A percentile compares a stretch with the other conserved stretches of the same genome.
phyloP scores from a whole-genome alignment of 2,113 vertebrate species.

The Gymnarchus niloticus region DNA sequence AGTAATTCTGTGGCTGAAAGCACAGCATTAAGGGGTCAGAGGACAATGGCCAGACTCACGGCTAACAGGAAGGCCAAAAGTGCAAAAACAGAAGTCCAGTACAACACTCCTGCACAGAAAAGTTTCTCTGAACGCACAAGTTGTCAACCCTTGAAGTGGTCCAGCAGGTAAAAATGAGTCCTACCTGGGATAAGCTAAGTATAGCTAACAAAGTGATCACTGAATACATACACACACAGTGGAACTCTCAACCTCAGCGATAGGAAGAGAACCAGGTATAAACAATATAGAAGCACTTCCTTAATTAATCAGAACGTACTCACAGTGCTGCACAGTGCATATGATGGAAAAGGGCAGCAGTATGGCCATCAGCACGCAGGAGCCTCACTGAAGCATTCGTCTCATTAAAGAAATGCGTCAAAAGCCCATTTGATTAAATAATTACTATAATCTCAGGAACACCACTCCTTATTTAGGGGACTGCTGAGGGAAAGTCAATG shows the following conservation, averaged over 20 bases:
- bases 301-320: not conserved
- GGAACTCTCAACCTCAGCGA: too few species aligned
- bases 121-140: too few species aligned
- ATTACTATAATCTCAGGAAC: not conserved
- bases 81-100: not conserved
- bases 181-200: not conserved
- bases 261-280: not conserved
- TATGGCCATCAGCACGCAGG: not conserved
- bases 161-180: not conserved
- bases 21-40: not conserved
- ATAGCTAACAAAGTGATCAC: not conserved
- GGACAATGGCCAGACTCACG: not conserved
- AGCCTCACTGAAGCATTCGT: conserved; percentile 3
- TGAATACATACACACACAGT: not conserved
- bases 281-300: not conserved
- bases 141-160: not conserved
- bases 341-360: not conserved
- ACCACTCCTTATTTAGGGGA: not conserved
- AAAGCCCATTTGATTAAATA: not conserved
- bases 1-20: not conserved
- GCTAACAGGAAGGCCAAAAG: not conserved
- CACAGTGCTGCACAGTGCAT: not conserved
- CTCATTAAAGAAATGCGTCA: not conserved
- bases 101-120: not conserved
- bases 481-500: not conserved